phyloP scores from a whole-genome alignment of 1,140 invertebrate genomes.

The Ostrea edulis region DNA sequence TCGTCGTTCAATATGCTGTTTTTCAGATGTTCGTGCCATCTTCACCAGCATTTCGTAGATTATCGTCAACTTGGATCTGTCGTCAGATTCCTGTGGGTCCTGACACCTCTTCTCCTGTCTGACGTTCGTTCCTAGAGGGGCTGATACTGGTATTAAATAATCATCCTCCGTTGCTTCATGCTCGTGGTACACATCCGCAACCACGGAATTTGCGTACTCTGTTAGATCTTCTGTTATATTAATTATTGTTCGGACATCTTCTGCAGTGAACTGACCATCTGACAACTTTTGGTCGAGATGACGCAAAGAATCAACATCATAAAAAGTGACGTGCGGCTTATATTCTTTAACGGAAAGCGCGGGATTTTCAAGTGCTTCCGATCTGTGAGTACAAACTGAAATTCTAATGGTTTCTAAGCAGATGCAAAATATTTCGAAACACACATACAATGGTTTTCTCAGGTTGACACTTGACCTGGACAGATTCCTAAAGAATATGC shows the following conservation, averaged over 20 bases:
- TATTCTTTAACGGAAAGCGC: neutral
- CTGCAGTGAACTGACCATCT: neutral
- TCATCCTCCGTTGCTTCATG: neutral
- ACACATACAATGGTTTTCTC: neutral
- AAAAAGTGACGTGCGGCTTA: neutral
- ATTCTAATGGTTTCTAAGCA: neutral
- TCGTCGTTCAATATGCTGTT: neutral
- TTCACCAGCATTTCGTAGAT: neutral
- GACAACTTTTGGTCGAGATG: neutral
- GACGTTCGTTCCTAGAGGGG: too few relatives aligned
- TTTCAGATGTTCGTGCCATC: neutral
- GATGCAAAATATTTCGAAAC: neutral
- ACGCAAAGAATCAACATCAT: neutral
- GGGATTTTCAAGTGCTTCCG: neutral
- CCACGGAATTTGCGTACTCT: neutral
- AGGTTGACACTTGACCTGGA: neutral
- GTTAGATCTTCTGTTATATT: neutral
- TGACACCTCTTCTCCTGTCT: too few relatives aligned
- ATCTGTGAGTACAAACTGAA: neutral
- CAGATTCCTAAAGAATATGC: neutral
- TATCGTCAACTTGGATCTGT: neutral
- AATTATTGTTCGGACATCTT: neutral
- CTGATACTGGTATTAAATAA: neutral
- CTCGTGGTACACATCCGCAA: neutral
- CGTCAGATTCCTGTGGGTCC: neutral